Conservation (phyloP, 2,888 invertebrate species). For the Myopa testacea region DNA sequence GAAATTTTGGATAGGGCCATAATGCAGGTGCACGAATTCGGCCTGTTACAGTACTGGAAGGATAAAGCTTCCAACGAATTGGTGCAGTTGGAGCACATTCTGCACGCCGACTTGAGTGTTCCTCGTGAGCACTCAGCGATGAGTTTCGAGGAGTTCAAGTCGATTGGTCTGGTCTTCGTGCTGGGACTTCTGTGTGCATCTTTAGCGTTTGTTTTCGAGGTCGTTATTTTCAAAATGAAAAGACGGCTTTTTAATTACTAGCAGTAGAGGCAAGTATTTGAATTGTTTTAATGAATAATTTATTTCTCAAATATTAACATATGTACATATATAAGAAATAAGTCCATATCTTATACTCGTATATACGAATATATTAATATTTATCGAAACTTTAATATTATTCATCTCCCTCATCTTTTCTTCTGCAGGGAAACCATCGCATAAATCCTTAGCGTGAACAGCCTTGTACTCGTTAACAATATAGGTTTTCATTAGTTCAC, state of each 20-base stretch:
- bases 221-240: not conserved
- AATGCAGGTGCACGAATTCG: constrained; percentile 22
- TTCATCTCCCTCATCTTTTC: no score
- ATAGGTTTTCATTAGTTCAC: no score
- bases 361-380: no score
- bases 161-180: not conserved
- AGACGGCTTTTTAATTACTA: not conserved
- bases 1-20: constrained; percentile 7
- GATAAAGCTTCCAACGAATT: not conserved
- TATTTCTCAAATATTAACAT: no score
- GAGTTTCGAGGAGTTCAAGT: not conserved
- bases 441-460: no score
- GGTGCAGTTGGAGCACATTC: constrained; percentile 1
- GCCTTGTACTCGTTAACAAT: no score
- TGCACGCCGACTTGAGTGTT: not conserved
- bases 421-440: no score
- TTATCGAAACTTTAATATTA: no score
- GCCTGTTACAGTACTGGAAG: constrained; percentile 5
- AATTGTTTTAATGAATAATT: no score
- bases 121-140: not conserved
- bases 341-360: no score
- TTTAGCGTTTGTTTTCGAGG: not conserved
- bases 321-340: no score
- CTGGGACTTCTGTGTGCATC: not conserved
- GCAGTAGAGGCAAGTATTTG: no score